phyloP scores from a whole-genome alignment of 2,113 vertebrate genomes.

The Coptodon rendalli region DNA sequence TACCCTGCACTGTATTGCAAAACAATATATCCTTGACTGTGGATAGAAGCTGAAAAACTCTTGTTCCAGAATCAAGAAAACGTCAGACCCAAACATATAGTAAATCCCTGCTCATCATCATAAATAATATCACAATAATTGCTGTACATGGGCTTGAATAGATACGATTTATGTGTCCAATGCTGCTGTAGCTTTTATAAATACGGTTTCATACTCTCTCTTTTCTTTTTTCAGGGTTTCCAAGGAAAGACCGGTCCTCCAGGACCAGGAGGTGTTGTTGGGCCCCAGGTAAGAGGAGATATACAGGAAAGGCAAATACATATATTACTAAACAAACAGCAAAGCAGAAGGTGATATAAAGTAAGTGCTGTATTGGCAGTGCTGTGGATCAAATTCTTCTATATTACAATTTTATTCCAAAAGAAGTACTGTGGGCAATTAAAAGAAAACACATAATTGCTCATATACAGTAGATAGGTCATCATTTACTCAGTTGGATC shows the following conservation, averaged over 20 bases:
- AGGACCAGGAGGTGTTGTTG: conserved; percentile 94
- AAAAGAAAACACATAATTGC: neutral
- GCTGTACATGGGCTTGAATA: neutral
- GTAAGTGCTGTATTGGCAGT: neutral
- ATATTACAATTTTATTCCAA: neutral
- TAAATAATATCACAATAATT: neutral
- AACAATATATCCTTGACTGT: neutral
- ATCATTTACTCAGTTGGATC: neutral
- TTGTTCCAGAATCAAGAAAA: neutral
- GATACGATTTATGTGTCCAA: neutral
- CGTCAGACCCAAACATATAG: neutral
- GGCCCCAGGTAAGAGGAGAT: conserved; percentile 82
- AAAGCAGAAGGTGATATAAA: neutral
- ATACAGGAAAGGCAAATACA: neutral
- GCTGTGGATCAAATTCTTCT: neutral
- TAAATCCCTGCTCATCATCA: neutral
- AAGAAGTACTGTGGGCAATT: neutral
- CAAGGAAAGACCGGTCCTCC: conserved; percentile 99
- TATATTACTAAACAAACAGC: neutral
- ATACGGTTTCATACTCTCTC: neutral
- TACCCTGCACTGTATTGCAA: neutral
- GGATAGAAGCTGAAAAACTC: neutral
- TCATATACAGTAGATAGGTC: neutral
- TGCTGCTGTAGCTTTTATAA: neutral
- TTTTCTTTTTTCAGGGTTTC: conserved; percentile 79